Evolutionary conservation across 2,888 invertebrate genomes (phyloP), one percentile per base, ranked within the genome.

Genomic region (Tortrix viridana): DNA sequence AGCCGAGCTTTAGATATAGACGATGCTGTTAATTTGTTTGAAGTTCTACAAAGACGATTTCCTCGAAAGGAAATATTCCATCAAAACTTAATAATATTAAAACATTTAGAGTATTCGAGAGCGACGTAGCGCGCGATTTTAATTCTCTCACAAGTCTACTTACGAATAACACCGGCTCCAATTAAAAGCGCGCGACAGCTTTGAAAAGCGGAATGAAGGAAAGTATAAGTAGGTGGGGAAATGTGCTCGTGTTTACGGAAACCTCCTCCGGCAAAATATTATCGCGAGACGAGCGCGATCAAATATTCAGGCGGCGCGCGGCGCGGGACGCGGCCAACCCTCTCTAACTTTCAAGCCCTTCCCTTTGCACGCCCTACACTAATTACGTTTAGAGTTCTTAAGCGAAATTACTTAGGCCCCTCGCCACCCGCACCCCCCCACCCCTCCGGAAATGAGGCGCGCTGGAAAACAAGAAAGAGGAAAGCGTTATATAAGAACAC

Each of bases 371-470:
- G 93, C 93, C 93, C 92, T 90, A 90, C 93, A 93, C 94, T 94
- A 94, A 94, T 94, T 94, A 94, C 93, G 93, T 94, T 94, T 93
- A 94, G 93, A 92, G 93, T 93, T 93, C 93, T 94, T 93, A 93
- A 93, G 93, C 93, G 93, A 93, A 94, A 94, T 94, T 94, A 93
- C 94, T 94, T 93, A 94, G 93, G 91, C 93, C 93, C 90, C 91
- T 87, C 80, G 81, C 87, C 86, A 83, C 90, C 86, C 90, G 85
- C 80, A 73, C 83, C 82, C 81, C 81, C 79, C 76, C 84, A 86
- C 86, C 86, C 88, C 81, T 80, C 90, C 89, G 90, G 90, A 91
- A 90, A 90, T 88, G 89, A 90, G 91, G 88, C 88, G 85, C 90
- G 85, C 84, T 89, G 86, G 88, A 89, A 92, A 91, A 92, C 92